These are phyloP conservation scores for Cydia amplana DNA, from an alignment of 1,140 invertebrate species.

Conservation along the genomic window DNA sequence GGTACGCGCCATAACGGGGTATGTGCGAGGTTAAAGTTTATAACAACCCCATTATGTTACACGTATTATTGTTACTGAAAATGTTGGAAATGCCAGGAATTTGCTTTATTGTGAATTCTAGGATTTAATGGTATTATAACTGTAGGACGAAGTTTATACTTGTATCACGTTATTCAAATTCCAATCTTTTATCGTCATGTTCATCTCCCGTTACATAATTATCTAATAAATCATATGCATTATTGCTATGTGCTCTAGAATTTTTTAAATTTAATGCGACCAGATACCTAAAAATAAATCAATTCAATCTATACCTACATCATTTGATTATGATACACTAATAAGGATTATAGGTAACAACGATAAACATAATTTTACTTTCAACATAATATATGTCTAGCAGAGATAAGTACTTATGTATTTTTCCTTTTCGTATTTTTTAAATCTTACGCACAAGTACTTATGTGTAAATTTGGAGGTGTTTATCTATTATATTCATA, in stretches of 20 bases:
- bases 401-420: no score
- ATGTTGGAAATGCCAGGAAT: not conserved
- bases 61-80: conserved; percentile 29
- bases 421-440: no score
- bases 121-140: not conserved
- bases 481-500: not conserved
- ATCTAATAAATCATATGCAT: not conserved
- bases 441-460: no score
- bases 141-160: not conserved
- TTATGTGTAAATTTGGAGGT: no score
- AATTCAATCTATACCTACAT: no score
- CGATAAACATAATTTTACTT: no score
- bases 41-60: conserved; percentile 32
- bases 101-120: not conserved
- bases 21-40: conserved; percentile 24
- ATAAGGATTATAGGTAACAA: no score
- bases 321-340: no score
- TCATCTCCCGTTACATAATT: not conserved
- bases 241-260: not conserved
- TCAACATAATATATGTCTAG: no score
- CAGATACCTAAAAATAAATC: no score
- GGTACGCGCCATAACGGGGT: conserved; percentile 64
- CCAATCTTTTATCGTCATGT: not conserved
- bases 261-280: not conserved
- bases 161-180: not conserved